phyloP scores from a whole-genome alignment of 1,140 invertebrate species.

The Leptoteleia sp. region DNA sequence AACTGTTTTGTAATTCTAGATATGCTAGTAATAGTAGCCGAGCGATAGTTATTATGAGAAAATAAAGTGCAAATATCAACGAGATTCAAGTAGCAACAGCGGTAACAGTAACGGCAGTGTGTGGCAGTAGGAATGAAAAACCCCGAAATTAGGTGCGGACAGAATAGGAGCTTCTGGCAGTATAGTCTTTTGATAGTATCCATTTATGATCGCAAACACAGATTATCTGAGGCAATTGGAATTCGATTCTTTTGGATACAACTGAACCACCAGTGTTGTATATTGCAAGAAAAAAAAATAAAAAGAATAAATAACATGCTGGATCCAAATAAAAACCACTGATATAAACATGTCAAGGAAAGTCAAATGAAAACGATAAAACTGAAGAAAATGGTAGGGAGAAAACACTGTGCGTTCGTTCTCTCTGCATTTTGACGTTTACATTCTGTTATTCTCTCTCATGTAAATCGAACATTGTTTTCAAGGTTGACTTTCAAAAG shows the following conservation, averaged over 20 bases:
- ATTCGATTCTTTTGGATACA: constrained; percentile 1
- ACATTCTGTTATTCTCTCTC: too few relatives aligned
- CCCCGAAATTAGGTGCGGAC: constrained; percentile 23
- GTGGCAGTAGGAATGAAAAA: constrained; percentile 46
- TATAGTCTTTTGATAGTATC: constrained; percentile 32
- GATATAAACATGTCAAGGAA: too few relatives aligned
- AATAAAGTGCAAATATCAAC: constrained; percentile 59
- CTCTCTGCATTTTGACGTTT: too few relatives aligned
- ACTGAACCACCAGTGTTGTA: not conserved
- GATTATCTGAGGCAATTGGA: not conserved
- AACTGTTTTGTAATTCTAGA: constrained; percentile 54
- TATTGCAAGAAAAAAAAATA: too few relatives aligned
- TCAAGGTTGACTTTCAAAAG: too few relatives aligned
- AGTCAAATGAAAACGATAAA: too few relatives aligned
- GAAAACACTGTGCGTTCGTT: too few relatives aligned
- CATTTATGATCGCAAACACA: constrained; percentile 3
- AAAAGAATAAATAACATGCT: too few relatives aligned
- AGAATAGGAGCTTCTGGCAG: constrained; percentile 29
- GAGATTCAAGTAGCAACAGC: constrained; percentile 52
- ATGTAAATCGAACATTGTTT: too few relatives aligned
- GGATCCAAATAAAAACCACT: too few relatives aligned
- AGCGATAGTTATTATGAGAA: constrained; percentile 38
- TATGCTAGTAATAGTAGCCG: constrained; percentile 50
- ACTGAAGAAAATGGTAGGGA: too few relatives aligned
- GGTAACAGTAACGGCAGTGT: constrained; percentile 57